Conservation (phyloP, 2,888 invertebrate species). For the Oxytorus armatus region DNA sequence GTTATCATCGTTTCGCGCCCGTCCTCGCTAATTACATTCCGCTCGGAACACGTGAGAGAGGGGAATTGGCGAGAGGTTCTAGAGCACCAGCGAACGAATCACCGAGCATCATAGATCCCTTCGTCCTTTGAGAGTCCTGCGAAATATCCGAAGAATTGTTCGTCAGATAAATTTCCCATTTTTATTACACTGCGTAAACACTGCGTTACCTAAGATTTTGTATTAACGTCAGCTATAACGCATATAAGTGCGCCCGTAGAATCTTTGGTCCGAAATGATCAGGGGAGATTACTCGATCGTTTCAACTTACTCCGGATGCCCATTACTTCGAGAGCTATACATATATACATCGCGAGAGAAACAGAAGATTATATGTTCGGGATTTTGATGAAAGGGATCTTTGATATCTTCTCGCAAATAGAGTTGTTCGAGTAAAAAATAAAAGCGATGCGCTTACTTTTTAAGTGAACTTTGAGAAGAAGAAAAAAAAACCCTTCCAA, state of each 20-base stretch:
- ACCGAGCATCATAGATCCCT: constrained; percentile 30
- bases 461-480: no score
- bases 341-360: no score
- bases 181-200: constrained; percentile 53
- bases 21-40: constrained; percentile 76
- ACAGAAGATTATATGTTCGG: no score
- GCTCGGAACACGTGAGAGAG: constrained; percentile 34
- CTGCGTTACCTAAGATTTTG: constrained; percentile 51
- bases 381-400: no score
- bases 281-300: no score
- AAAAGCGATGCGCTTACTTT: no score
- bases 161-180: constrained; percentile 33
- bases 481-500: background rate
- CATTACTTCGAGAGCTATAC: no score
- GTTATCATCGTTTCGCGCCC: constrained; percentile 72
- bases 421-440: no score
- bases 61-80: background rate
- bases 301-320: no score
- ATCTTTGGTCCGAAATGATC: no score
- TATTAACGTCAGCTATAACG: constrained; percentile 8
- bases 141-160: constrained; percentile 44
- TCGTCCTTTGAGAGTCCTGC: background rate
- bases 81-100: constrained; percentile 39
- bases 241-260: background rate
- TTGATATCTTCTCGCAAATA: no score